Conservation (phyloP, 2,888 invertebrate genomes). For the Nomada ruficornis region DNA sequence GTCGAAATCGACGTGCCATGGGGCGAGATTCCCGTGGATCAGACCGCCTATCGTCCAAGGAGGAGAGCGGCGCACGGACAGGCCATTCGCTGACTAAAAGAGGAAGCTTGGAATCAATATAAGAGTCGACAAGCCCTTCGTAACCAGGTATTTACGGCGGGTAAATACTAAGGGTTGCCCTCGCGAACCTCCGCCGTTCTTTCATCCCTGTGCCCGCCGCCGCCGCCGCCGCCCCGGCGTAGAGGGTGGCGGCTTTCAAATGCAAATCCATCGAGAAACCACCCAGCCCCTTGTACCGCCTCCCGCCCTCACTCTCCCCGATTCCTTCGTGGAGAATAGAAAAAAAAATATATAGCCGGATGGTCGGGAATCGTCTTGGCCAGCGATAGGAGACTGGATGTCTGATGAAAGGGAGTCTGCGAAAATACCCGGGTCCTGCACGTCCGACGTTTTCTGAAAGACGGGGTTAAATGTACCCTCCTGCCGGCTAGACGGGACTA, state of each 20-base stretch:
- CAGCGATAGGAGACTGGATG: constrained; percentile 21
- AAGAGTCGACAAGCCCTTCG: constrained; percentile 71
- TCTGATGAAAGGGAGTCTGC: constrained; percentile 21
- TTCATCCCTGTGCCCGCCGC: constrained; percentile 60
- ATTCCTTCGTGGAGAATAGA: constrained; percentile 33
- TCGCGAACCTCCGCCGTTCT: constrained; percentile 60
- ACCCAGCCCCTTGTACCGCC: constrained; percentile 1
- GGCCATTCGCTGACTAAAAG: constrained; percentile 24
- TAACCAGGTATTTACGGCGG: constrained; percentile 78
- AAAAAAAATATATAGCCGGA: constrained; percentile 31
- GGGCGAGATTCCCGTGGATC: constrained; percentile 19
- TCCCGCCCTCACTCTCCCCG: background rate
- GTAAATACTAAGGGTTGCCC: constrained; percentile 72
- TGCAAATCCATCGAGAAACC: constrained; percentile 78
- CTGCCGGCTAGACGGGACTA: constrained; percentile 59
- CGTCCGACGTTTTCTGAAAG: constrained; percentile 59
- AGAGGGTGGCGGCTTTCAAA: constrained; percentile 74
- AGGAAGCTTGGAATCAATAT: constrained; percentile 69
- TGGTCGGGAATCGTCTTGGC: constrained; percentile 33
- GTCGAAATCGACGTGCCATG: constrained; percentile 53
- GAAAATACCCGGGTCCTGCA: constrained; percentile 29
- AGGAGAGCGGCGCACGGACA: constrained; percentile 9
- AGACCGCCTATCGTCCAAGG: constrained; percentile 4
- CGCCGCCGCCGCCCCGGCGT: constrained; percentile 39
- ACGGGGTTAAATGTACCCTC: constrained; percentile 54